phyloP scores from a whole-genome alignment of 2,888 invertebrate species.

The Troides helena region DNA sequence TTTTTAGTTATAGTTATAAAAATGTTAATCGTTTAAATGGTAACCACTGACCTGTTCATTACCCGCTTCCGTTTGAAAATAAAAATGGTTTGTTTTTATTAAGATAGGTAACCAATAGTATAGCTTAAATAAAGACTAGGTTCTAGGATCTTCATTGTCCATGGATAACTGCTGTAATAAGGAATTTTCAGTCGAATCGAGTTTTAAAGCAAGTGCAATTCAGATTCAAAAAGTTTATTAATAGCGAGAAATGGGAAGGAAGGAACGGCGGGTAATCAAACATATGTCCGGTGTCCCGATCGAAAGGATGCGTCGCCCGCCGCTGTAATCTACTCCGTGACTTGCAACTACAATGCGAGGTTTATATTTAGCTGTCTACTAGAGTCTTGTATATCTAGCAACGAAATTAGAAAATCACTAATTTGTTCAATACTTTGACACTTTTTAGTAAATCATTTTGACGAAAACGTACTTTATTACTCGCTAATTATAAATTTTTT shows the following conservation, averaged over 20 bases:
- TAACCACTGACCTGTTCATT: no score
- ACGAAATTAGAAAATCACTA: not conserved
- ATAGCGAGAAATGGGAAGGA: slow-evolving; percentile 32
- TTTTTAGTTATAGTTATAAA: no score
- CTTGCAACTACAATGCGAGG: slow-evolving; percentile 74
- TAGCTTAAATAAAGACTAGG: no score
- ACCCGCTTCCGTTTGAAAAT: no score
- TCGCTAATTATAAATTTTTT: no score
- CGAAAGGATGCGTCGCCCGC: slow-evolving; percentile 58
- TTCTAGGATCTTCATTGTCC: no score
- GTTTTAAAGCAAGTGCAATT: not conserved
- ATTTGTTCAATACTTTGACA: not conserved
- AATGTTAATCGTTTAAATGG: no score
- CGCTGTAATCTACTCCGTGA: slow-evolving; percentile 77
- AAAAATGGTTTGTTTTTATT: no score
- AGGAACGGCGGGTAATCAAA: slow-evolving; percentile 40
- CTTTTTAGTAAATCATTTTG: not conserved
- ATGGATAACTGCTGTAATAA: no score
- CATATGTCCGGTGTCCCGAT: slow-evolving; percentile 51
- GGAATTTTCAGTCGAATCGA: no score
- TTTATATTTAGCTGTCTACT: slow-evolving; percentile 59
- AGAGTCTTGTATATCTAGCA: slow-evolving; percentile 13
- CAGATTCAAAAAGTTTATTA: slow-evolving; percentile 20
- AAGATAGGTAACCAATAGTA: no score
- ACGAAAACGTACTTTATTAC: not conserved